phyloP scores from a whole-genome alignment of 2,113 vertebrate genomes.

The Elachura formosa region DNA sequence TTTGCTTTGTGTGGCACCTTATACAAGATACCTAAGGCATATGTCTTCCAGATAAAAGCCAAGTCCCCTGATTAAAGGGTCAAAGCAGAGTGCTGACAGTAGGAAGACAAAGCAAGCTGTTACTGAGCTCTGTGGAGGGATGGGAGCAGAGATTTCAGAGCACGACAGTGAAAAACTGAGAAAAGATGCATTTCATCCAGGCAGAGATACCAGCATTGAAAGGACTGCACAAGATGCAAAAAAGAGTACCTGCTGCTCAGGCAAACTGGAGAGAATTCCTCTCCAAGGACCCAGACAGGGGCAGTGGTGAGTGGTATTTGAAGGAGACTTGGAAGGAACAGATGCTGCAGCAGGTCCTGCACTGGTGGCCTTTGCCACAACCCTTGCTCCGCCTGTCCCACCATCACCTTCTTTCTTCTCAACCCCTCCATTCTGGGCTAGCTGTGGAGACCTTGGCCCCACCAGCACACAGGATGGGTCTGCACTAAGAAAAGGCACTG shows the following conservation, averaged over 20 bases:
- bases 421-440: rapidly evolving
- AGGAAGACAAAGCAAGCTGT: constrained; percentile 60
- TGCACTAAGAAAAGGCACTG: neutral
- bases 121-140: constrained; percentile 34
- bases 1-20: constrained; percentile 51
- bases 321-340: neutral
- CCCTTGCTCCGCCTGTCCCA: rapidly evolving
- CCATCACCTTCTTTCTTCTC: neutral
- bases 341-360: neutral
- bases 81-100: constrained; percentile 62
- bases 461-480: neutral
- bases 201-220: neutral
- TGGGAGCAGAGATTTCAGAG: constrained; percentile 50
- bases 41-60: constrained; percentile 61
- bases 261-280: neutral
- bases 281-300: neutral
- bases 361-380: rapidly evolving
- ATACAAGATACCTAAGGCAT: constrained; percentile 59
- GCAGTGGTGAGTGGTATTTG: neutral
- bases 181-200: constrained; percentile 11
- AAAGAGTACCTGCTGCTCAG: neutral
- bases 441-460: neutral
- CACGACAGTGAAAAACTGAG: constrained; percentile 52
- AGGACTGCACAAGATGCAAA: neutral
- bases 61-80: constrained; percentile 64